Evolutionary conservation across 1,140 invertebrate species (phyloP).

Genomic region (Ericerus pela): DNA sequence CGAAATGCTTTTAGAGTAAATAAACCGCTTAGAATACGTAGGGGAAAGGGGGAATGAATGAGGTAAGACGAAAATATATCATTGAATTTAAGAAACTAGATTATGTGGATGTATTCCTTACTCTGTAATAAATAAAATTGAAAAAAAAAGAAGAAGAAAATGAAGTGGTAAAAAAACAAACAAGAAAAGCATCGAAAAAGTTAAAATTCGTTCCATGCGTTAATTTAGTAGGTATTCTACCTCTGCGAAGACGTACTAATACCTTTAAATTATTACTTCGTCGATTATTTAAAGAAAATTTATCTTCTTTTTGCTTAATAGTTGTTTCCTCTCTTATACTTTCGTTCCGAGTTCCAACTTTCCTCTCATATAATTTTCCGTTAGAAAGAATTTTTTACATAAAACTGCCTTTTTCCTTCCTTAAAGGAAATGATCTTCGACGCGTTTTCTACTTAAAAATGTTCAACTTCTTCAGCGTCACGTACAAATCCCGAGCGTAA

Average conservation of each 20-base stretch:
- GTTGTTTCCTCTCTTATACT: neutral
- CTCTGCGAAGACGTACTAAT: neutral
- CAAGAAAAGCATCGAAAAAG: neutral
- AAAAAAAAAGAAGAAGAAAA: neutral
- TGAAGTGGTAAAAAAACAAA: neutral
- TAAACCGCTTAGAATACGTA: neutral
- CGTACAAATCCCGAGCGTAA: constrained; percentile 8
- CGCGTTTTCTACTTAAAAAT: constrained; percentile 2
- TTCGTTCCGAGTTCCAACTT: neutral
- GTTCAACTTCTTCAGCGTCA: constrained; percentile 4
- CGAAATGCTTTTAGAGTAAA: neutral
- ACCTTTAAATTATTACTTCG: constrained; percentile 12
- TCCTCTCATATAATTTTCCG: too few species aligned
- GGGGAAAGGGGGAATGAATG: neutral
- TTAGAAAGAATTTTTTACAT: neutral
- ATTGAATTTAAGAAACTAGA: constrained; percentile 5
- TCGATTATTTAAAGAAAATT: constrained; percentile 8
- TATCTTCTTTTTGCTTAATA: neutral
- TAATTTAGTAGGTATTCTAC: constrained; percentile 11
- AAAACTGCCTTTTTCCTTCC: constrained; percentile 1
- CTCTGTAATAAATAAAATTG: constrained; percentile 29
- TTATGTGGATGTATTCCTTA: neutral
- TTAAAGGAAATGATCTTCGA: constrained; percentile 1
- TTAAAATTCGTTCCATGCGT: constrained; percentile 1
- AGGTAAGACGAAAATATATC: neutral